Evolutionary conservation across 2,888 invertebrate species (phyloP).

Genomic region (Saturnia japonica): DNA sequence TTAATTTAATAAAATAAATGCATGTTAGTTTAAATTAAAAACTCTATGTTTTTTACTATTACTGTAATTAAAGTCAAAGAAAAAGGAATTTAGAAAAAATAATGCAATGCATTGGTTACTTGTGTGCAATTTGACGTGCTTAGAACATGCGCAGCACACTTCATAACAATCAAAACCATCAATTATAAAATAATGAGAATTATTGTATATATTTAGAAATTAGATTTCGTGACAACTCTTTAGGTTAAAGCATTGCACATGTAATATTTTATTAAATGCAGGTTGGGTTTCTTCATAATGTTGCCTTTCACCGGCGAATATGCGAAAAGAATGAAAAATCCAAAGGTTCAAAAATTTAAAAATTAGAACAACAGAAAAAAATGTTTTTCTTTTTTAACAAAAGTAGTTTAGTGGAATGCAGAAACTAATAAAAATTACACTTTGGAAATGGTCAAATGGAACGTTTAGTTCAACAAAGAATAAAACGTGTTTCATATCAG

Average conservation of each 20-base stretch:
- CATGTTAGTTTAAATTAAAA: too few relatives aligned
- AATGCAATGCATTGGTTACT: background rate
- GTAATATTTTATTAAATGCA: background rate
- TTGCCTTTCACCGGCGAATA: background rate
- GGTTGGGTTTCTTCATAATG: background rate
- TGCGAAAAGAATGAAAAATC: too few relatives aligned
- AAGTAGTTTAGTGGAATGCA: background rate
- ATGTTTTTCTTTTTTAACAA: background rate
- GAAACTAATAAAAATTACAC: background rate
- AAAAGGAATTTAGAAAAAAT: too few relatives aligned
- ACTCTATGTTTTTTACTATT: too few relatives aligned
- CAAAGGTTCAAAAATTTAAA: too few relatives aligned
- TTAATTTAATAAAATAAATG: too few relatives aligned
- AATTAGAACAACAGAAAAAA: too few relatives aligned
- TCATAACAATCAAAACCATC: too few relatives aligned
- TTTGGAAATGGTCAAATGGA: background rate
- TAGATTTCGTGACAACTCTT: background rate
- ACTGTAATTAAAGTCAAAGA: too few relatives aligned
- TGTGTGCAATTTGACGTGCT: background rate
- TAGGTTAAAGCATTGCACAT: background rate
- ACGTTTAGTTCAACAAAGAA: background rate
- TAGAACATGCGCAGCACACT: too few relatives aligned
- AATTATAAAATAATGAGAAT: background rate
- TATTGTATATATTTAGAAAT: background rate
- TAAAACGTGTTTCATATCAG: conserved; percentile 6